phyloP scores from a whole-genome alignment of 1,140 invertebrate genomes.

The Bombus huntii region DNA sequence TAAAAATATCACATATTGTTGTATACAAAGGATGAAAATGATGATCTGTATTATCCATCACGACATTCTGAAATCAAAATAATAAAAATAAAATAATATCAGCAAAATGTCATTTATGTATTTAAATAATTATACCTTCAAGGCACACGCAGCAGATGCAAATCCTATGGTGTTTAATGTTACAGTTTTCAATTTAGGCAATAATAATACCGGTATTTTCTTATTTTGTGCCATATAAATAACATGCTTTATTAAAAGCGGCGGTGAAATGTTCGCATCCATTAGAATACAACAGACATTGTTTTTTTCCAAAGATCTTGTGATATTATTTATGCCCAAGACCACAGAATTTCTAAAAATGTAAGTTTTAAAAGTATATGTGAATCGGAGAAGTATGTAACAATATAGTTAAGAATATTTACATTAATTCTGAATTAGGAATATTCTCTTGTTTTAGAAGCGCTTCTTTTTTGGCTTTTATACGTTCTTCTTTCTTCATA shows the following conservation, averaged over 20 bases:
- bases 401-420: conserved; percentile 20
- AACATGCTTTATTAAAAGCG: conserved; percentile 77
- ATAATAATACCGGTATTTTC: conserved; percentile 72
- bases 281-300: conserved; percentile 73
- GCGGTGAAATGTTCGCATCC: conserved; percentile 74
- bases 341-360: conserved; percentile 72
- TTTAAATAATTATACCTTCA: conserved; percentile 71
- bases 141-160: conserved; percentile 70
- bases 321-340: conserved; percentile 78
- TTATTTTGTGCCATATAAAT: conserved; percentile 76
- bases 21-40: conserved; percentile 64
- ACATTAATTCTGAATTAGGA: conserved; percentile 58
- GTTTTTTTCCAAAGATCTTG: conserved; percentile 75
- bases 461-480: conserved; percentile 57
- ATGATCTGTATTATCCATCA: conserved; percentile 49
- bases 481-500: conserved; percentile 73
- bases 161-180: conserved; percentile 72
- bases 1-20: conserved; percentile 60
- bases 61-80: conserved; percentile 54
- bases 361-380: not conserved
- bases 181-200: conserved; percentile 72
- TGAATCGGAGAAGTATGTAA: not conserved
- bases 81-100: not conserved
- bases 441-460: conserved; percentile 24
- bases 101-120: not conserved